Base-by-base conservation (phyloP, 1,140 invertebrate genomes). In the Ruditapes philippinarum region DNA sequence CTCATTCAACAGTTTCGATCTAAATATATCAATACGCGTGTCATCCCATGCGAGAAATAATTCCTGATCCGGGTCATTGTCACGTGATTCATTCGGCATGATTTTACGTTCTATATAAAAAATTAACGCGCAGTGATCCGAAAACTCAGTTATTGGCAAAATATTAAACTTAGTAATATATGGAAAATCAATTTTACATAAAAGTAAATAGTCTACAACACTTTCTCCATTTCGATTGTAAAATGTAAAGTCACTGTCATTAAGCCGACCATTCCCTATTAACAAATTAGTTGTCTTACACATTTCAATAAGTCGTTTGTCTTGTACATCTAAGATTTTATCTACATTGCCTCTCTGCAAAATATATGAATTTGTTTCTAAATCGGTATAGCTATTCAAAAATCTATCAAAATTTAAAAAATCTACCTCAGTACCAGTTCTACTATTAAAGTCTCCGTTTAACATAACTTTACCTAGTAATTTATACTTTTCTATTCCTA, bases 401-500 rank as follows among this genome's bases (percentile, higher is more conserved):
- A 38, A 80, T 57, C 54, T 57, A 62, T 80, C 78, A 80, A 33
- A 80, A 38, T 36, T 1, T 0, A 80, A 38, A 62, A 36, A 80
- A 62, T 80, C 51, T n/a, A 25, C 22, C 45, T 60, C 33, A 57
- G 33, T 62, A 31, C 28, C 49, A 12, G 49, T 80, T 2, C 78
- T 2, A 62, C 49, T 60, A 33, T 80, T 80, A 36, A 80, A 80
- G 25, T 78, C 74, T 0, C 74, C 42, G 25, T 45, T 78, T n/a
- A 78, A 5, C 14, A 54, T 28, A 4, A 60, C 25, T 60, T 57
- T 80, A 3, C 78, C 51, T 17, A 19, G 31, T 14, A 31, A 7
- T 17, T 62, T 80, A 80, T 33, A 80, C 25, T 80, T 80, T 80
- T 80, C 78, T n/a, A 80, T 80, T 11, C 51, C 78, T 40, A 38